phyloP scores from a whole-genome alignment of 2,888 invertebrate genomes.

The Tinea trinotella region DNA sequence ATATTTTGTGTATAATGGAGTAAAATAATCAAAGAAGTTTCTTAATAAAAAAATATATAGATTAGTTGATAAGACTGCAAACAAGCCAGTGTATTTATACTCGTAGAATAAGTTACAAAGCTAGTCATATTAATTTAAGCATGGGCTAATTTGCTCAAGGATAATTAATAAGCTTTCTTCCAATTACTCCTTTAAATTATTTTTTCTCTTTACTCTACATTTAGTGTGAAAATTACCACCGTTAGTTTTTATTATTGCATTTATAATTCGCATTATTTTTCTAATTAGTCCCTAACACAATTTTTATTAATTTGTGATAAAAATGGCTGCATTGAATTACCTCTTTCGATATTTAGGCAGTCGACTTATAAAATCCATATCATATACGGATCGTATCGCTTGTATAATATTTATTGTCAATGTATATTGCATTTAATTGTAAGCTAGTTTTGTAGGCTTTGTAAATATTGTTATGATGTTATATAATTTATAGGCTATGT shows the following conservation, averaged over 20 bases:
- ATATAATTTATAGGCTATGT: constrained; percentile 70
- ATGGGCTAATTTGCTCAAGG: constrained; percentile 55
- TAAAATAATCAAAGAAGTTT: not conserved
- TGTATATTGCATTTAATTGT: constrained; percentile 69
- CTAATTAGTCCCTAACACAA: not conserved
- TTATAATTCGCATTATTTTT: not conserved
- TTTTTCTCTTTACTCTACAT: not conserved
- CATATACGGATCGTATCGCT: constrained; percentile 66
- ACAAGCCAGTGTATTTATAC: constrained; percentile 15
- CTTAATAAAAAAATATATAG: not conserved
- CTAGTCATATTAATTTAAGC: constrained; percentile 62
- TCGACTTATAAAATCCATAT: constrained; percentile 65
- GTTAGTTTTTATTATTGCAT: constrained; percentile 7
- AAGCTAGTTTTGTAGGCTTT: constrained; percentile 69
- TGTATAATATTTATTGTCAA: constrained; percentile 67
- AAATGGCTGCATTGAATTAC: constrained; percentile 42
- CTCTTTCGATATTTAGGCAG: constrained; percentile 44
- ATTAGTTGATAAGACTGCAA: constrained; percentile 54
- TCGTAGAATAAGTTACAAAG: constrained; percentile 51
- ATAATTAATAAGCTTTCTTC: constrained; percentile 18
- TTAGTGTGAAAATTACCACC: constrained; percentile 6
- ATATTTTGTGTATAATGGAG: not conserved
- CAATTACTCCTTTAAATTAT: constrained; percentile 2
- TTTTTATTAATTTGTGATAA: constrained; percentile 34
- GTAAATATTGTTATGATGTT: constrained; percentile 73